Evolutionary conservation across 2,888 invertebrate genomes (phyloP), one percentile per base, ranked within the genome.

Genomic region (Drosophila bunnanda): DNA sequence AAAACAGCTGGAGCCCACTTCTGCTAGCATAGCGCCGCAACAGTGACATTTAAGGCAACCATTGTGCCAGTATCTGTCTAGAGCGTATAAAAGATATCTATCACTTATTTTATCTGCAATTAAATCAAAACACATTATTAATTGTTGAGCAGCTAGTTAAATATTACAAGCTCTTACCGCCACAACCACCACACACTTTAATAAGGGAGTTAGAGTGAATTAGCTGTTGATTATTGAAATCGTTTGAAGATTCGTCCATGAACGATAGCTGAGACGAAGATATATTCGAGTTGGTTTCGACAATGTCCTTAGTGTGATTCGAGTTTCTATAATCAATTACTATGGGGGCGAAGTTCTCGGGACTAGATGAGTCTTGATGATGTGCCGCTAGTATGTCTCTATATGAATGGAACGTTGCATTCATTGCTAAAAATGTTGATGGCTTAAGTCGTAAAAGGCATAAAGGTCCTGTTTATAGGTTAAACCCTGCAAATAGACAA

Each of bases 31-130:
- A 80, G 96, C 96, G 80, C 96, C 96, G 93, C 98, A 98, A 93
- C 96, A 97, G 91, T 96, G 95, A 94, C 98, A 98, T 94, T 98
- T 98, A 90, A 98, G 95, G 93, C 98, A 98, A 88, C 96, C 95
- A 94, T 97, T 97, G 94, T 98, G 98, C 98, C 98, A 98, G 93
- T 97, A 98, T 93, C 97, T 94, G 94, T 98, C 98, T 92, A 98
- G 94, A 86, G 98, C 98, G 93, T 97, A 96, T 79, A 98, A 94
- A 82, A 98, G 95, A 94, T 96, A 98, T 93, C 98, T 94, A 94
- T 98, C 98, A 89, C 96, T 95, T 92, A 98, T 98, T 94, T 97
- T 96, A 84, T 92, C 92, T 92, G 80, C n/a, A 74, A 79, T 61
- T 20, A 57, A 73, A 75, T 38, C 41, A 2, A 65, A 53, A 55